Evolutionary conservation across 2,113 vertebrate genomes (phyloP).

Genomic region (Myrmophylax atrothorax): DNA sequence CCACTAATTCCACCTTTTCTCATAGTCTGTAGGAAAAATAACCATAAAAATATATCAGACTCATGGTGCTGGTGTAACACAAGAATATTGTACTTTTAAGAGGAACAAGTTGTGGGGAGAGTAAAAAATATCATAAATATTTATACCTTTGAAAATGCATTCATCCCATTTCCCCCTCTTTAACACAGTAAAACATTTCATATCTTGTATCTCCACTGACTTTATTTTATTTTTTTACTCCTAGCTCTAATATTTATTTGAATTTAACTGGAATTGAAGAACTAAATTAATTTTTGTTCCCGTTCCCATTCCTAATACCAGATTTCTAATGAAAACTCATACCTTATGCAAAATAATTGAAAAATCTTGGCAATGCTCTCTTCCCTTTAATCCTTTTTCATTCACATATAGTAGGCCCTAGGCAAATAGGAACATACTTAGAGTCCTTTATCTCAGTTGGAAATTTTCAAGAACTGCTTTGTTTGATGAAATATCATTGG

Average conservation of each 20-base stretch:
- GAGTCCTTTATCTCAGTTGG: background rate
- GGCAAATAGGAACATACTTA: background rate
- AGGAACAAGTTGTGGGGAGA: background rate
- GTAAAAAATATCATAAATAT: background rate
- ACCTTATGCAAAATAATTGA: background rate
- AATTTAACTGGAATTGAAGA: background rate
- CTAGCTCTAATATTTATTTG: background rate
- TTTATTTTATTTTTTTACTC: background rate
- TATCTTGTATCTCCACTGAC: background rate
- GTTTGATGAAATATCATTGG: background rate
- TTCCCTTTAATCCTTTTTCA: background rate
- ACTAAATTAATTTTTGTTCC: background rate
- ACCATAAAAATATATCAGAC: background rate
- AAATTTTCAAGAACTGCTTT: background rate
- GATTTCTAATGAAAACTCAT: background rate
- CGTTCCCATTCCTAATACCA: background rate
- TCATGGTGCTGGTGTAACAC: background rate
- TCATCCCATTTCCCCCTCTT: background rate
- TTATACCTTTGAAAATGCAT: background rate
- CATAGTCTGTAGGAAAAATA: background rate
- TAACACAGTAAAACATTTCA: background rate
- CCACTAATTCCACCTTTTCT: background rate
- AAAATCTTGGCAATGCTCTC: background rate
- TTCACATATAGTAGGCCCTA: background rate
- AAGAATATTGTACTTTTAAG: background rate